Percentiles rank a stretch among this genome's conserved stretches.
Conservation (phyloP, 64 coral and sea anemone genomes). For the Exaiptasia diaphana region DNA sequence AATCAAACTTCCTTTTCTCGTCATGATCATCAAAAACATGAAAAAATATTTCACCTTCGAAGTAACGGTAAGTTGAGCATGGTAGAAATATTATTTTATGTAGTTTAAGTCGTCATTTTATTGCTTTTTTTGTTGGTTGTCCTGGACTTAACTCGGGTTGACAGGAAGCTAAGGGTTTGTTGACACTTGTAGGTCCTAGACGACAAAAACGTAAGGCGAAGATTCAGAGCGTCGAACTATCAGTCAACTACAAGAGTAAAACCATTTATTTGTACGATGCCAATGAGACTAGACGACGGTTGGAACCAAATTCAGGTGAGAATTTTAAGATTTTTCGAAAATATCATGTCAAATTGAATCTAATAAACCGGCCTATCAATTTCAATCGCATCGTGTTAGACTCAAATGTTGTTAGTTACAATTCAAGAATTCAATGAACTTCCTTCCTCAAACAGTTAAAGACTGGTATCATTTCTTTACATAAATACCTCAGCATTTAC, state of each 20-base stretch:
- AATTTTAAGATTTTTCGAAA: not conserved
- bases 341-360: not conserved
- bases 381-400: slow-evolving; percentile 16
- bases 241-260: slow-evolving; percentile 98
- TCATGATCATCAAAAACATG: slow-evolving; percentile 99
- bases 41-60: slow-evolving; percentile 99
- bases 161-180: slow-evolving; percentile 50
- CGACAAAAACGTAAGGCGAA: slow-evolving; percentile 96
- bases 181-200: slow-evolving; percentile 99
- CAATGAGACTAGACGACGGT: slow-evolving; percentile 99
- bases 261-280: slow-evolving; percentile 99
- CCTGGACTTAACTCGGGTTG: not conserved
- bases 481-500: too few relatives aligned
- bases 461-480: too few relatives aligned
- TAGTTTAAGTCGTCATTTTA: not conserved
- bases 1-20: slow-evolving; percentile 96
- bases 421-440: not conserved
- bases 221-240: slow-evolving; percentile 97
- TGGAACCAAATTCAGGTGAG: slow-evolving; percentile 99
- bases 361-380: not conserved
- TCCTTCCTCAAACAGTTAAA: not conserved
- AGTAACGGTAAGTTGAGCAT: slow-evolving; percentile 78
- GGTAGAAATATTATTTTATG: not conserved
- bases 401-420: slow-evolving; percentile 11
- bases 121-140: not conserved